A percentile compares a stretch with the other conserved stretches of the same genome.
These are phyloP conservation scores for Bovichtus variegatus DNA, from an alignment of 2,797 vertebrate species.

Conservation along the genomic window DNA sequence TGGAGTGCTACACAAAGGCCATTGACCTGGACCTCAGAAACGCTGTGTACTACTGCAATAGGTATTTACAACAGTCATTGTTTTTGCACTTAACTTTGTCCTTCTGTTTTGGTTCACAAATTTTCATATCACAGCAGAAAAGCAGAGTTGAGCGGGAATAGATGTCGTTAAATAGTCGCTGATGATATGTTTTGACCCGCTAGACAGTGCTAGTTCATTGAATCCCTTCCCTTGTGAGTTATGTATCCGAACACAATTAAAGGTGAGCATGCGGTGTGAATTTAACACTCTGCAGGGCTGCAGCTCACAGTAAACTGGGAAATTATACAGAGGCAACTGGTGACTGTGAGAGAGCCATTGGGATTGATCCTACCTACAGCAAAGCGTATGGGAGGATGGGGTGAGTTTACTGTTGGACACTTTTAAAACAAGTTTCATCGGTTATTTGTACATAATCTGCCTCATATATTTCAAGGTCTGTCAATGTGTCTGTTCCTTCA, in stretches of 20 bases:
- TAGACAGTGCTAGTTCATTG: not conserved
- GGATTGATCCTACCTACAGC: conserved; percentile 95
- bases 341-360: conserved; percentile 95
- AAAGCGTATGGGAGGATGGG: conserved; percentile 99
- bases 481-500: not conserved
- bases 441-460: not conserved
- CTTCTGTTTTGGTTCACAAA: not conserved
- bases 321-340: conserved; percentile 93
- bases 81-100: not conserved
- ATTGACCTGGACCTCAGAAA: conserved; percentile 95
- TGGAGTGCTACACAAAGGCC: conserved; percentile 95
- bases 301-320: conserved; percentile 95
- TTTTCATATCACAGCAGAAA: not conserved
- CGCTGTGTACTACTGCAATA: conserved; percentile 98
- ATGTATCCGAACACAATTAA: not conserved
- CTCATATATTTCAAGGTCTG: not conserved
- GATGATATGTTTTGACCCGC: no score
- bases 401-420: conserved; percentile 80
- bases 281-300: conserved; percentile 86
- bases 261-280: not conserved
- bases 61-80: conserved; percentile 74
- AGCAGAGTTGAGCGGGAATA: not conserved
- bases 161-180: no score
- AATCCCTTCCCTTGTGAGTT: not conserved
- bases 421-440: no score